Base-by-base conservation (phyloP, 2,888 invertebrate species). In the Carpatolechia fugitivella region DNA sequence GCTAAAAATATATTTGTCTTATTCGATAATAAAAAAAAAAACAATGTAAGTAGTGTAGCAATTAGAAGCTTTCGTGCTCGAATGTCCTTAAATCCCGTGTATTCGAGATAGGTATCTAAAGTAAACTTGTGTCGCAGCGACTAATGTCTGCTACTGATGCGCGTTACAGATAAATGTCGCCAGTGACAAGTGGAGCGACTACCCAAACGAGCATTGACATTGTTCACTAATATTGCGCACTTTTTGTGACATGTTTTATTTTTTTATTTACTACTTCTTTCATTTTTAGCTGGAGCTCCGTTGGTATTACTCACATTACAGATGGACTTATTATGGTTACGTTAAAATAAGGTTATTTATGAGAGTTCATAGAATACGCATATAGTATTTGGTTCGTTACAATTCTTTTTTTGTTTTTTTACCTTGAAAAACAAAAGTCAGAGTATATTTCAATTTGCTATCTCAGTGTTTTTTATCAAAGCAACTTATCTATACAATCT, bases 151-250 rank as follows among this genome's bases (percentile, higher is more conserved):
- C 68, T 69, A 70, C 68, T 70, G 78, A 78, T 78, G 71, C 70
- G 64, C 66, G 67, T 65, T n/a, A 3, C 50, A 54, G 52, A 54
- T 56, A 56, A 56, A 51, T 46, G 54, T 54, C 44, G 20, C 63
- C 70, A 68, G 74, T 82, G 81, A 80, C 82, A 79, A 74, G 76
- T 78, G 72, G 74, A 68, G 70, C 66, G 62, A 71, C 76, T 74
- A 71, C 50, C 49, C 18, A 47, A 44, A 44, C 44, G 29, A 24
- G 3, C 44, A 24, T 8, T 20, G n/a, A 44, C 44, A 14, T 20
- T 10, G 29, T n/a, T 29, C 29, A 44, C 29, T 24, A 13, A 29
- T 38, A 38, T 35, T n/a, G 18, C 18, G 20, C 11, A 11, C 4
- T 11, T 14, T 14, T 36, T 14, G 13, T 1, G 14, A 14, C 36